Evolutionary conservation across 2,113 vertebrate species (phyloP).

Genomic region (Raja brachyura): DNA sequence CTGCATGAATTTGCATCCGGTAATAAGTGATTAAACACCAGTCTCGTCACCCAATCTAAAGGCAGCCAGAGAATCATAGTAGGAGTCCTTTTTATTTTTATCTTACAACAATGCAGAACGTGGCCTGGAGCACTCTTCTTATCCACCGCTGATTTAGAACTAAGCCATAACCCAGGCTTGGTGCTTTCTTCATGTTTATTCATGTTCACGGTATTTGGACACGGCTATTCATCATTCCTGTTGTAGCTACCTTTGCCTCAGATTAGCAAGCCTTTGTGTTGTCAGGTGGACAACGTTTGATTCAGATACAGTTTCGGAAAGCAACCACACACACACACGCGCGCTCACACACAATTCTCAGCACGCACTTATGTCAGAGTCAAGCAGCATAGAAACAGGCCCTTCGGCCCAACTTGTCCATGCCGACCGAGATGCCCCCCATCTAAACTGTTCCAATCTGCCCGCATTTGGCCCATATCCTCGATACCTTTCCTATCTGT

Average conservation of each 20-base stretch:
- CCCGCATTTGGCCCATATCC: too few relatives aligned
- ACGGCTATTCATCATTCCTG: not conserved
- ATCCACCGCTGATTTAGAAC: not conserved
- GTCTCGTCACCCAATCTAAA: not conserved
- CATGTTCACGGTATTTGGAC: not conserved
- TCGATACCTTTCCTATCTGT: too few relatives aligned
- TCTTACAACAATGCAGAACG: not conserved
- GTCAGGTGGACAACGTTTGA: not conserved
- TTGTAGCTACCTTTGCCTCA: not conserved
- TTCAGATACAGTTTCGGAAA: not conserved
- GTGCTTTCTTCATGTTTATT: not conserved
- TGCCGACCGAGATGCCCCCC: too few relatives aligned
- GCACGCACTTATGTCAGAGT: not conserved
- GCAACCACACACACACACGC: not conserved
- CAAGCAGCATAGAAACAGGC: too few relatives aligned
- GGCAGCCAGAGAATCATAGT: not conserved
- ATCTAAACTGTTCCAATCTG: too few relatives aligned
- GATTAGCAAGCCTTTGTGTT: not conserved
- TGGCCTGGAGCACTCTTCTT: not conserved
- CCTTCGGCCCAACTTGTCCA: too few relatives aligned
- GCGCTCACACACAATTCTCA: not conserved
- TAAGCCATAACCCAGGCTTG: not conserved
- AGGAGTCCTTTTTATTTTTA: not conserved
- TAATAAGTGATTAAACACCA: not conserved
- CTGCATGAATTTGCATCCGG: not conserved